These are phyloP conservation scores for Onychostruthus taczanowskii DNA, from an alignment of 2,113 vertebrate genomes.

Conservation along the genomic window DNA sequence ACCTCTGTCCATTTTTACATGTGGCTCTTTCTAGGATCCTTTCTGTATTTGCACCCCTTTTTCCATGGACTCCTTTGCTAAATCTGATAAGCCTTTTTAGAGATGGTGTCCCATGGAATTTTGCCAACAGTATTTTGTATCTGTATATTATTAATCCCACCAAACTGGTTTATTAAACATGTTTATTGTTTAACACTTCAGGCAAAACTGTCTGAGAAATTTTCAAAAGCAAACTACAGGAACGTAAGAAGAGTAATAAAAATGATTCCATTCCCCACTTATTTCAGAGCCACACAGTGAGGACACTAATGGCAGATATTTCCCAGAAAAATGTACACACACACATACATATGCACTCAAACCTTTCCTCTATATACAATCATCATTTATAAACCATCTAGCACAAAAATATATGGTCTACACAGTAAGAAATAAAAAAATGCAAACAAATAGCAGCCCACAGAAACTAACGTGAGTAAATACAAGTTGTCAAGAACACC, in stretches of 20 bases:
- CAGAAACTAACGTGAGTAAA: neutral
- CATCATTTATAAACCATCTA: neutral
- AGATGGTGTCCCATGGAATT: neutral
- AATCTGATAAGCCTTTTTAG: neutral
- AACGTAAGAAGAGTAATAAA: neutral
- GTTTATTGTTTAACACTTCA: neutral
- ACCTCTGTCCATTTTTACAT: neutral
- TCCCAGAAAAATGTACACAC: neutral
- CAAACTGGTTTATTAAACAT: neutral
- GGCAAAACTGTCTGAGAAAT: neutral
- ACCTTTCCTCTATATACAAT: neutral
- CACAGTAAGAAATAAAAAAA: neutral
- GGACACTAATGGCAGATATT: neutral
- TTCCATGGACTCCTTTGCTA: neutral
- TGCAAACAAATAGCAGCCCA: neutral
- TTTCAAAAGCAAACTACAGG: neutral
- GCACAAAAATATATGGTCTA: neutral
- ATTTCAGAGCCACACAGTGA: neutral
- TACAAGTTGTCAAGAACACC: neutral
- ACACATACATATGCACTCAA: fast-evolving
- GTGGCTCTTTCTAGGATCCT: neutral
- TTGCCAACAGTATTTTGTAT: neutral
- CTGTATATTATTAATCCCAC: neutral
- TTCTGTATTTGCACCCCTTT: neutral
- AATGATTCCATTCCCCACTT: neutral